phyloP scores from a whole-genome alignment of 2,113 vertebrate genomes.

The Hippoglossus stenolepis region DNA sequence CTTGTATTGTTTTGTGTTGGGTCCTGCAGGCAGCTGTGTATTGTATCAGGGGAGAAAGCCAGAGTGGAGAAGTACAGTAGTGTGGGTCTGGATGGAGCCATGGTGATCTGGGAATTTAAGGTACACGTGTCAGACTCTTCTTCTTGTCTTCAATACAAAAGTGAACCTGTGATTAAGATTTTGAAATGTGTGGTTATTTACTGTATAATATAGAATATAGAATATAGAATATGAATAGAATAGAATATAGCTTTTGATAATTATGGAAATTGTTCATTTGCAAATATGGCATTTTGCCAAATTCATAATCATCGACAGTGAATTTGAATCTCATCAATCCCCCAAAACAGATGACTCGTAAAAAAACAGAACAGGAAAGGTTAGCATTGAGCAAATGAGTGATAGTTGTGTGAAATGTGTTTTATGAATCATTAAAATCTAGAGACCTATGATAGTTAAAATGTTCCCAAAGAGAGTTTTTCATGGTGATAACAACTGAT shows the following conservation, averaged over 20 bases:
- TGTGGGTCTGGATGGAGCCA: constrained; percentile 82
- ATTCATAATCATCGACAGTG: no score
- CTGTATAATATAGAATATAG: no score
- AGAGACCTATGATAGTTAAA: neutral
- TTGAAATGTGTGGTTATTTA: neutral
- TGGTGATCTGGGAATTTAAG: constrained; percentile 84
- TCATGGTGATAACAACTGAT: no score
- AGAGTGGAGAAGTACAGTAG: constrained; percentile 82
- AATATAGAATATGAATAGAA: no score
- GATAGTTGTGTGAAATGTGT: neutral
- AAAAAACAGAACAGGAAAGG: neutral
- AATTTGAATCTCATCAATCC: no score
- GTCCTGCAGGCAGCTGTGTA: constrained; percentile 69
- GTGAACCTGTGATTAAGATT: neutral
- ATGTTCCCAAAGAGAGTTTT: neutral
- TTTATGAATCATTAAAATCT: neutral
- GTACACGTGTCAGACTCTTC: constrained; percentile 47
- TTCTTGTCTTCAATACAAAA: neutral
- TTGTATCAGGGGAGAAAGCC: constrained; percentile 67
- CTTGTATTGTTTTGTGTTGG: neutral
- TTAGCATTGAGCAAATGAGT: neutral
- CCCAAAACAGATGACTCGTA: no score
- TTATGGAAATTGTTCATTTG: no score
- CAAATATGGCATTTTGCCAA: no score
- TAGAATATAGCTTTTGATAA: no score